phyloP scores from a whole-genome alignment of 2,888 invertebrate genomes.

The Hipparchia sbordonii region DNA sequence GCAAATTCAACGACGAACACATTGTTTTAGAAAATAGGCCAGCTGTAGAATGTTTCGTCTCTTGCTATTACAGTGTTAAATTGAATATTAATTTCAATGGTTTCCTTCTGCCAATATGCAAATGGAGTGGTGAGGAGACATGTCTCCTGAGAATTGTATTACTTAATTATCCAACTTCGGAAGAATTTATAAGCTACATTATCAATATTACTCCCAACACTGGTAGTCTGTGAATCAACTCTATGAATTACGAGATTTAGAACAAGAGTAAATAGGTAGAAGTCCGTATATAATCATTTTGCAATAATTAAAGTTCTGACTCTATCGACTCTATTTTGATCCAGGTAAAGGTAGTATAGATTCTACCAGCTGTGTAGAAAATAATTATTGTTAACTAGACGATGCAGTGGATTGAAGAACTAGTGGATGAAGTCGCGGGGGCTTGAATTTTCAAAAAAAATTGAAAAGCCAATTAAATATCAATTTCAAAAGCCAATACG shows the following conservation, averaged over 20 bases:
- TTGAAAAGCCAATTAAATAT: too few relatives aligned
- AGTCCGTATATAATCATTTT: too few relatives aligned
- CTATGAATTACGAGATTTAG: neutral
- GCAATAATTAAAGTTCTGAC: too few relatives aligned
- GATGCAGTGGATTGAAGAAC: too few relatives aligned
- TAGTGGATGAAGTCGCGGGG: too few relatives aligned
- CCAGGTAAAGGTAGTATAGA: too few relatives aligned
- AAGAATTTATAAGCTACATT: neutral
- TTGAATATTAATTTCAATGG: conserved; percentile 7
- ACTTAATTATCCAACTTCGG: neutral
- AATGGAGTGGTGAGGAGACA: conserved; percentile 7
- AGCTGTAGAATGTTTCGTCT: conserved; percentile 3
- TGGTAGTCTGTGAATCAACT: neutral
- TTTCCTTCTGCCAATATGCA: conserved; percentile 12
- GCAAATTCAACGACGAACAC: neutral
- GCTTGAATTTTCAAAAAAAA: too few relatives aligned
- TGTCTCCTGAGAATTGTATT: conserved; percentile 1
- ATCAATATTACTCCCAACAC: neutral
- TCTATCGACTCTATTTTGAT: too few relatives aligned
- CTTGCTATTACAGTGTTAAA: neutral
- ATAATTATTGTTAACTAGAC: too few relatives aligned
- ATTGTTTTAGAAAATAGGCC: neutral
- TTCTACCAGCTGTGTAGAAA: too few relatives aligned
- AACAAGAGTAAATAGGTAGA: too few relatives aligned
- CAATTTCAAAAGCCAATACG: too few relatives aligned